Evolutionary conservation across 1,140 invertebrate species (phyloP).

Genomic region (Microplitis demolitor): DNA sequence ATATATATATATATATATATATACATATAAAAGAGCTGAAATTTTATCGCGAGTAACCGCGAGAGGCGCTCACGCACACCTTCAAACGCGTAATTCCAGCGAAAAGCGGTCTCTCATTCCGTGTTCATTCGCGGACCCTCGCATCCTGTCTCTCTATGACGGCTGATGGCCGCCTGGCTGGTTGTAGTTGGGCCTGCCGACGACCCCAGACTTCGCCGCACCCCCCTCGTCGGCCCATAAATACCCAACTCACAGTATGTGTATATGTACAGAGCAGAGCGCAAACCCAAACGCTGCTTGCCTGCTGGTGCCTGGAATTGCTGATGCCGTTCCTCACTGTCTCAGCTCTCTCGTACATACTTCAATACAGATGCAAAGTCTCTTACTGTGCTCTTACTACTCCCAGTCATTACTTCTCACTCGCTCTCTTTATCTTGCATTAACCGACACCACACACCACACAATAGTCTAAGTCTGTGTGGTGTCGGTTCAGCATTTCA

Average conservation of each 20-base stretch:
- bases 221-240: background rate
- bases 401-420: no score
- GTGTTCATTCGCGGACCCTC: slow-evolving; percentile 45
- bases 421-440: background rate
- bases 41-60: slow-evolving; percentile 41
- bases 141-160: slow-evolving; percentile 57
- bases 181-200: slow-evolving; percentile 37
- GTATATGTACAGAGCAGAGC: background rate
- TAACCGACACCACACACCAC: background rate
- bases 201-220: slow-evolving; percentile 28
- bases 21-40: background rate
- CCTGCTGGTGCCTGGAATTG: background rate
- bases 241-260: background rate
- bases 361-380: no score
- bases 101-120: slow-evolving; percentile 33
- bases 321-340: no score
- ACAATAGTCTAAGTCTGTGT: no score
- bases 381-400: no score
- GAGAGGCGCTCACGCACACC: slow-evolving; percentile 30
- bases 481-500: no score
- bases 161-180: slow-evolving; percentile 46
- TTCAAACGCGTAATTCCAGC: slow-evolving; percentile 25
- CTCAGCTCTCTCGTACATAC: no score
- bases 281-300: slow-evolving; percentile 19
- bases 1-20: background rate